Percentiles rank a stretch among this genome's conserved stretches.
Conservation (phyloP, 2,113 vertebrate species). For the Oenanthe melanoleuca region DNA sequence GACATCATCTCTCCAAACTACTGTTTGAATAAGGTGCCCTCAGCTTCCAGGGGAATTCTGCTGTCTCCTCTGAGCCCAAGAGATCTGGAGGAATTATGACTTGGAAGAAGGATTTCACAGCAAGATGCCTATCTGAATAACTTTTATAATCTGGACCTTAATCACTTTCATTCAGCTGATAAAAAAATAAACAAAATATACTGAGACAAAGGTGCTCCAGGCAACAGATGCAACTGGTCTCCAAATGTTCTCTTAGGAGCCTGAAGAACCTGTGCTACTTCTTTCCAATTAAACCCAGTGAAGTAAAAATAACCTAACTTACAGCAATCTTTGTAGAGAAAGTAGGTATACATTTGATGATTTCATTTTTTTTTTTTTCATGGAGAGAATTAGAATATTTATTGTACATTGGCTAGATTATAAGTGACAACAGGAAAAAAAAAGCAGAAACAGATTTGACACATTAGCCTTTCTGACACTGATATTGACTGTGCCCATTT, state of each 20-base stretch:
- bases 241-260: background rate
- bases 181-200: background rate
- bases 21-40: background rate
- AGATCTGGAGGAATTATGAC: background rate
- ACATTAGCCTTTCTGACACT: background rate
- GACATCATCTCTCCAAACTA: background rate
- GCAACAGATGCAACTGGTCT: background rate
- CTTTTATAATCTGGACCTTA: background rate
- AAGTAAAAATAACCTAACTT: background rate
- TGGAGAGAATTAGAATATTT: background rate
- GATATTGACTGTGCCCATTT: slow-evolving; percentile 80
- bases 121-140: background rate
- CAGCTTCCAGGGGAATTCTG: background rate
- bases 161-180: background rate
- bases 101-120: background rate
- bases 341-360: background rate
- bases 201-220: background rate
- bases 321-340: background rate
- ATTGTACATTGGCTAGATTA: background rate
- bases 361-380: background rate
- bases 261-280: background rate
- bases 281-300: background rate
- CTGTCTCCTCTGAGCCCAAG: background rate
- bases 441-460: background rate
- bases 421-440: background rate